phyloP scores from a whole-genome alignment of 2,113 vertebrate species.

The Galemys pyrenaicus region DNA sequence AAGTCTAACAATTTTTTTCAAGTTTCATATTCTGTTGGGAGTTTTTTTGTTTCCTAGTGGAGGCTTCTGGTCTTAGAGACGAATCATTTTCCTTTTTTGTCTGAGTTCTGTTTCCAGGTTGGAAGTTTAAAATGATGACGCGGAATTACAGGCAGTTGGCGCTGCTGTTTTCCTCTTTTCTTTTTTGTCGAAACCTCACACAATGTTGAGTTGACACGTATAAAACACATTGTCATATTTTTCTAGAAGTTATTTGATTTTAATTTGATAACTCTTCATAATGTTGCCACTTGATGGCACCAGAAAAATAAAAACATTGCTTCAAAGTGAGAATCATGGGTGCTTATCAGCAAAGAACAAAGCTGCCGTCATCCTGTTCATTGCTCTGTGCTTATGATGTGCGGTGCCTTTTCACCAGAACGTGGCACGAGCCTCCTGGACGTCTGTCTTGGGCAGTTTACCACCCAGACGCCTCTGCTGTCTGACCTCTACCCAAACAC shows the following conservation, averaged over 20 bases:
- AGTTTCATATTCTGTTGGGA: not conserved
- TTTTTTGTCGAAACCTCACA: not conserved
- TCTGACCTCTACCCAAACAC: not conserved
- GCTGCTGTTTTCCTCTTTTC: not conserved
- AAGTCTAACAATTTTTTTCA: slow-evolving; percentile 42
- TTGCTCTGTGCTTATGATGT: slow-evolving; percentile 12
- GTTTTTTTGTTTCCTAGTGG: not conserved
- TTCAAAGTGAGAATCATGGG: not conserved
- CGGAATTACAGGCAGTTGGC: not conserved
- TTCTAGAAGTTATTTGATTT: slow-evolving; percentile 35
- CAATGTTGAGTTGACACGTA: not conserved
- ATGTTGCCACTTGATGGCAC: slow-evolving; percentile 85
- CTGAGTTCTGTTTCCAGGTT: not conserved
- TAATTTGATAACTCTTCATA: slow-evolving; percentile 55
- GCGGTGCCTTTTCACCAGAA: not conserved
- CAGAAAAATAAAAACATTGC: slow-evolving; percentile 81
- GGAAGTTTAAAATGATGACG: not conserved
- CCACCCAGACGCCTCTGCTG: no score
- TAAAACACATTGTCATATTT: not conserved
- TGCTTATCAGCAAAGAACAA: not conserved
- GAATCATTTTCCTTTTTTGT: slow-evolving; percentile 29
- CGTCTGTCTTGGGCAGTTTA: not conserved
- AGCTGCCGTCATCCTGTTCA: not conserved
- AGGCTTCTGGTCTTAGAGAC: not conserved
- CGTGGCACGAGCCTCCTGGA: not conserved